These are phyloP conservation scores for Anolis carolinensis DNA, from an alignment of 2,113 vertebrate species.

Conservation along the genomic window DNA sequence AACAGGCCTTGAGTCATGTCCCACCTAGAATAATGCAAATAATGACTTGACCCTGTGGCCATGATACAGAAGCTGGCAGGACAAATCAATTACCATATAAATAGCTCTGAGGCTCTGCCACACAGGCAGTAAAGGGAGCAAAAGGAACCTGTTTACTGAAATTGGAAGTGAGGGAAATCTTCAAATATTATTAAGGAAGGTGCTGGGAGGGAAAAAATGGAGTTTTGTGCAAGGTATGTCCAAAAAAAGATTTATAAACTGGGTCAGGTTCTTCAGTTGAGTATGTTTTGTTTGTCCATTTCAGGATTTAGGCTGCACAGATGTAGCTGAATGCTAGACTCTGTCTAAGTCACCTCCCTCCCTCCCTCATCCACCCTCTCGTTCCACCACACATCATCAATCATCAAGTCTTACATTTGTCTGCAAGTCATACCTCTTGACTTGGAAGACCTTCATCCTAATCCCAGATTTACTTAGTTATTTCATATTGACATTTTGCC, in stretches of 20 bases:
- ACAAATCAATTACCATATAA: constrained; percentile 46
- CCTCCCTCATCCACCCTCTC: too few species aligned
- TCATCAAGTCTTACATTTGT: not conserved
- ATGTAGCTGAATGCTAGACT: not conserved
- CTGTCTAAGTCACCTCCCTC: not conserved
- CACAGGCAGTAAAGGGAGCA: constrained; percentile 8
- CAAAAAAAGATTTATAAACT: constrained; percentile 15
- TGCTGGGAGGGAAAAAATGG: constrained; percentile 5
- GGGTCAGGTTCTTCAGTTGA: not conserved
- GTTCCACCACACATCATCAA: not conserved
- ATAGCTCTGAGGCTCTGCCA: constrained; percentile 29
- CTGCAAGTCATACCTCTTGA: constrained; percentile 11
- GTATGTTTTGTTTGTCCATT: not conserved
- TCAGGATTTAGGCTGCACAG: not conserved
- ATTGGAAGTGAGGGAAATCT: constrained; percentile 24
- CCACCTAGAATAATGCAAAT: constrained; percentile 33
- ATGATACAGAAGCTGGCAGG: constrained; percentile 17
- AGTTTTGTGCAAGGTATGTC: not conserved
- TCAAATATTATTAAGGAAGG: constrained; percentile 25
- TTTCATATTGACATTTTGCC: not conserved
- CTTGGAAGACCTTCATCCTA: not conserved
- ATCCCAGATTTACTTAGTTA: not conserved
- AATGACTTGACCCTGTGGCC: constrained; percentile 30
- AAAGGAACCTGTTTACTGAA: constrained; percentile 17
- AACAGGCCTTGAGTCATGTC: constrained; percentile 17